A percentile compares a stretch with the other conserved stretches of the same genome.
phyloP scores from a whole-genome alignment of 2,113 vertebrate species.

The Rhinoderma darwinii region DNA sequence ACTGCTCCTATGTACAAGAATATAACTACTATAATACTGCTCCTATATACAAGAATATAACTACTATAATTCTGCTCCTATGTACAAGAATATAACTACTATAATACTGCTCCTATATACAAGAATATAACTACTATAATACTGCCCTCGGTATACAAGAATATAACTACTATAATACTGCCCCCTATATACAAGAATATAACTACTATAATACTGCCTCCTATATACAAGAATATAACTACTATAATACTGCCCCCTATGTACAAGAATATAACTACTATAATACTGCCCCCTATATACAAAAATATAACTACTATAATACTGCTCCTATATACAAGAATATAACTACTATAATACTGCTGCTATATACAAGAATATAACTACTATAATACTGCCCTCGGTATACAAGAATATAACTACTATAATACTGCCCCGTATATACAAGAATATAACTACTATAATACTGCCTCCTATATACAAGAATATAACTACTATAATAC shows the following conservation, averaged over 20 bases:
- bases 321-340: no score
- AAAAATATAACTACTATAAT: no score
- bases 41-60: neutral
- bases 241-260: neutral
- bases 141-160: neutral
- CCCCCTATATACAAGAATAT: neutral
- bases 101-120: constrained; percentile 1
- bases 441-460: constrained; percentile 1
- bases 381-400: no score
- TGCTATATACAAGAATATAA: no score
- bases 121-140: constrained; percentile 14
- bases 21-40: constrained; percentile 12
- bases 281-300: no score
- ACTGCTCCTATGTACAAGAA: neutral
- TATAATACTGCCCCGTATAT: no score
- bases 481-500: constrained; percentile 4
- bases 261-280: no score
- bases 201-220: no score
- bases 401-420: no score
- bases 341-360: no score
- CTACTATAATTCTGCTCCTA: neutral
- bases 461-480: neutral
- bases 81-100: neutral
- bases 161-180: neutral
- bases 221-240: constrained; percentile 1